Evolutionary conservation across 2,113 vertebrate genomes (phyloP), one percentile per base, ranked within the genome.

Genomic region (Polypterus bichir): DNA sequence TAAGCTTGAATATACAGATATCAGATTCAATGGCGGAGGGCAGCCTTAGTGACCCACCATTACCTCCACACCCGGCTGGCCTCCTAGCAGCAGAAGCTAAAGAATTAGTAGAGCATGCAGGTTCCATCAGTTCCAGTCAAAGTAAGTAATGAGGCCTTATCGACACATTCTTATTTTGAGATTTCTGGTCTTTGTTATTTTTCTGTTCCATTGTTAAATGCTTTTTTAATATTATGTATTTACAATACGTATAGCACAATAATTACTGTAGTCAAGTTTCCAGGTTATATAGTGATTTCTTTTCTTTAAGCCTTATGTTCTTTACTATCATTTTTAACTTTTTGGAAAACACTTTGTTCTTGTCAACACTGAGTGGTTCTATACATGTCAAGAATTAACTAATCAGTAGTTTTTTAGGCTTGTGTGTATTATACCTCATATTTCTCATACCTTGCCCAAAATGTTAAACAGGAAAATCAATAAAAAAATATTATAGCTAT

Each of bases 1-100:
- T 4, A 68, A 48, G 9, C 58, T 78, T 77, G 64, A 81, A 70
- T 61, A 72, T 44, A 61, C 69, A 49, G 53, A 72, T 46, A 46
- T 46, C 9, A 46, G 4, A 71, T 0, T 72, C 76, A 47, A 69
- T 72, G 8, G 71, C 67, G 10, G 67, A 66, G 0, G 78, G 82
- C 55, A 76, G 70, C 54, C 27, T 27, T 27, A 73, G 77, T 0
- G 73, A 79, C 58, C 69, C 71, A 4, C 73, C 75, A 0, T 74
- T 75, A 1, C 76, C 76, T 1, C 67, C 77, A 44, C 79, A 84
- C 53, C 49, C 76, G 0, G 74, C 81, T 10, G 66, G 75, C 46
- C 84, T 79, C 49, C 79, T 86, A 54, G 79, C 79, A 7, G 77
- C 73, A 4, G 80, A 86, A 65, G 86, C 84, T 62, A 82, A 80